Conservation (phyloP, 2,113 vertebrate genomes). For the Cottus gobio region DNA sequence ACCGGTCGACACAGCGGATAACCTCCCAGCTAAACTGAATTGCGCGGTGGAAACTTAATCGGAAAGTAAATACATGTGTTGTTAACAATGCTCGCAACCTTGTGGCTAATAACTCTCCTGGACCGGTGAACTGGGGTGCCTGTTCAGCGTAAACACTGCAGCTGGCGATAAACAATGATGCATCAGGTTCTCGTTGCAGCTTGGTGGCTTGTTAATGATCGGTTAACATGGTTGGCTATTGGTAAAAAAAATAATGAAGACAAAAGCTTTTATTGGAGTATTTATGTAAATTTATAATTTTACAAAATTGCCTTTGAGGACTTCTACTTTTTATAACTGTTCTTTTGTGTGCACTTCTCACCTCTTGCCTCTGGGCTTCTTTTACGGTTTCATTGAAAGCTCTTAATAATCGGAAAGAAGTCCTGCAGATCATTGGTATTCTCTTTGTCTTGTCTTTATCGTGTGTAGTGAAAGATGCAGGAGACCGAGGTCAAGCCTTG, state of each 20-base stretch:
- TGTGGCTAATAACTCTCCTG: too few relatives aligned
- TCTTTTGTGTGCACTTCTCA: constrained; percentile 4
- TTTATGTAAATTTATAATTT: constrained; percentile 17
- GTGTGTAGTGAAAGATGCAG: background rate
- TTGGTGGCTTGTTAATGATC: background rate
- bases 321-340: background rate
- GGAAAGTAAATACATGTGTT: too few relatives aligned
- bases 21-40: too few relatives aligned
- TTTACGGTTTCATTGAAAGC: constrained; percentile 26
- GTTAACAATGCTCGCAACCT: too few relatives aligned
- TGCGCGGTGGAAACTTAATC: too few relatives aligned
- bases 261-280: background rate
- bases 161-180: background rate
- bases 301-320: constrained; percentile 19
- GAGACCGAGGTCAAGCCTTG: constrained; percentile 27
- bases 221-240: background rate
- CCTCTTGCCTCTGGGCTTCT: constrained; percentile 6
- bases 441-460: background rate
- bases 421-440: constrained; percentile 8
- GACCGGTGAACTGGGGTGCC: too few relatives aligned
- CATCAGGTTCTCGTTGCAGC: background rate
- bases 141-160: too few relatives aligned
- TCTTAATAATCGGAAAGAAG: constrained; percentile 22
- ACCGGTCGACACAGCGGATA: too few relatives aligned
- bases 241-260: background rate